Base-by-base conservation (phyloP, 2,113 vertebrate species). In the Okapia johnstoni region DNA sequence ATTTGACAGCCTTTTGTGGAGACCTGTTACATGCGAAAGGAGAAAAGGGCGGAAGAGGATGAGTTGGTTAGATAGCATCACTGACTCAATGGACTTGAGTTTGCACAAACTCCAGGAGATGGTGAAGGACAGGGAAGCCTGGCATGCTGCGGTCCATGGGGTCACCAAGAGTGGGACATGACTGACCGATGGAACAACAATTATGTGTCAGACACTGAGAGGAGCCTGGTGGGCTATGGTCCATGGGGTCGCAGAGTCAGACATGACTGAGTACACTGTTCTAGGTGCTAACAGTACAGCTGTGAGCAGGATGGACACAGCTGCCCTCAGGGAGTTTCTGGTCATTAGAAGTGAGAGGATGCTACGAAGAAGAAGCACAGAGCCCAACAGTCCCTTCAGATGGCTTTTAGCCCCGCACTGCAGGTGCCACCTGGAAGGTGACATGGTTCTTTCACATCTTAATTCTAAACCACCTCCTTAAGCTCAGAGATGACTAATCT, bases 391-490 rank as follows among this genome's bases (percentile, higher is more conserved):
- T 23, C 58, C 43, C 73, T 86, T 79, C 40, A 12, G 14, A 9
- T 19, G 13, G 7, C 61, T 76, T 57, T 76, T 9, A 13, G 40
- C 43, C 46, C 36, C 46, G 7, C 10, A 30, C 30, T 33, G 60
- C 76, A 43, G 76, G 36, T 54, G 25, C 28, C 58, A 46, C 54
- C 33, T 66, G 17, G 85, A 87, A 58, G 46, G 46, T 21, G 4
- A n/a, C 15, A 3, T 23, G 1, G n/a, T 30, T 76, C 11, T 66
- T 94, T 60, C 57, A 15, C 36, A 7, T n/a, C 57, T 88, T 85
- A 79, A 30, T n/a, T 85, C 88, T 40, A 23, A 96, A 58, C 60
- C 46, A 43, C n/a, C 81, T 93, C 80, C 85, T 33, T 52, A 83
- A 54, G n/a, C 26, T 48, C 70, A 40, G 50, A 50, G 46, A 36